Percentiles rank a stretch among this genome's conserved stretches.
Evolutionary conservation across 1,140 invertebrate genomes (phyloP).

Genomic region (Caenorhabditis brenneri): DNA sequence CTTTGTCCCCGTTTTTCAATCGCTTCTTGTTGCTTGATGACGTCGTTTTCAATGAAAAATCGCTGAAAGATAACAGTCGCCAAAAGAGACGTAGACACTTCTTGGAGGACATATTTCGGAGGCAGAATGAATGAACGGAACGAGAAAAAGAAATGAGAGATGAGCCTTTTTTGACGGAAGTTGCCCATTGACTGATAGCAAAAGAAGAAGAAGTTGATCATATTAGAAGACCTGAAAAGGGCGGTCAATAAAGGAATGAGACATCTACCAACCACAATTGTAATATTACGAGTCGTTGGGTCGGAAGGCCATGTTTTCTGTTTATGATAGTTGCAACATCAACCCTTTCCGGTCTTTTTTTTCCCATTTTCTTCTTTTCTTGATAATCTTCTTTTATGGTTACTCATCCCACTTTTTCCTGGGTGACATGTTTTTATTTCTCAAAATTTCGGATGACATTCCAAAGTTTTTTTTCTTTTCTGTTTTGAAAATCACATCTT

Average conservation of each 20-base stretch:
- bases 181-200: not conserved
- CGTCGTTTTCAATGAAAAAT: not conserved
- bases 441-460: too few species aligned
- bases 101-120: not conserved
- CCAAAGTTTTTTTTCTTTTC: too few species aligned
- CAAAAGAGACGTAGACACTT: not conserved
- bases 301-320: not conserved
- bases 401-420: not conserved
- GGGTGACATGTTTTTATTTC: too few species aligned
- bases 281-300: not conserved
- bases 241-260: not conserved
- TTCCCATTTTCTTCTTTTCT: not conserved
- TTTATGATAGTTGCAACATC: not conserved
- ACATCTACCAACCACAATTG: not conserved
- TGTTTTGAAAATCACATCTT: too few species aligned
- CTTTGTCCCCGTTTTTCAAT: slow-evolving; percentile 4
- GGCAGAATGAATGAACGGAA: not conserved
- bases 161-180: not conserved
- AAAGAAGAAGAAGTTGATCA: not conserved
- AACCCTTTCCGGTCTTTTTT: not conserved
- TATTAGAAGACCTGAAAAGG: not conserved
- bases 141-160: not conserved
- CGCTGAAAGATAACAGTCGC: not conserved
- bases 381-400: not conserved
- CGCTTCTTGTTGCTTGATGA: not conserved